Conservation (phyloP, 2,113 vertebrate genomes). For the Clarias gariepinus region DNA sequence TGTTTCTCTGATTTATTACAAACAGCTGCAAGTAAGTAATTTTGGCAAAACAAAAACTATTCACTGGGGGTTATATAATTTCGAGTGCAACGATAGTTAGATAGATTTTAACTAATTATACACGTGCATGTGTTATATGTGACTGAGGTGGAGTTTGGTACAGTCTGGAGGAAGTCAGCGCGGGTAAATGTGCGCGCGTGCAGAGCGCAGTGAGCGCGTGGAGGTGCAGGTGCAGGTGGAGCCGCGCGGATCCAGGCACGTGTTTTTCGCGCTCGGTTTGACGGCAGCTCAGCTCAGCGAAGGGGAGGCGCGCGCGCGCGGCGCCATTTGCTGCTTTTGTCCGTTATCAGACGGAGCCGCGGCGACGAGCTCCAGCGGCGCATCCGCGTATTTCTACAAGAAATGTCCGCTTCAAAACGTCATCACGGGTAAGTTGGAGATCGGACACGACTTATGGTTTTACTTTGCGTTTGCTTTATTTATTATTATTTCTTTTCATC, state of each 20-base stretch:
- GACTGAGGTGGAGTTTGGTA: neutral
- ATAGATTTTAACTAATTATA: neutral
- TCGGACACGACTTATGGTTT: neutral
- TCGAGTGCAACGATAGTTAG: neutral
- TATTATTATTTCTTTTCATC: neutral
- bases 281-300: slow-evolving; percentile 7
- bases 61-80: no score
- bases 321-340: slow-evolving; percentile 18
- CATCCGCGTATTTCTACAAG: neutral
- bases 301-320: slow-evolving; percentile 4
- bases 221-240: slow-evolving; percentile 1
- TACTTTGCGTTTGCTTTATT: neutral
- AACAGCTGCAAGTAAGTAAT: no score
- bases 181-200: neutral
- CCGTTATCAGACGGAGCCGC: neutral
- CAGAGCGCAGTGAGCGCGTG: slow-evolving; percentile 24
- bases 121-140: neutral
- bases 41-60: no score
- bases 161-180: neutral
- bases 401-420: slow-evolving; percentile 29
- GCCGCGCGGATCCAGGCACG: neutral
- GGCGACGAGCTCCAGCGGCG: neutral
- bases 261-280: neutral
- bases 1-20: no score
- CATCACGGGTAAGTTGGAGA: slow-evolving; percentile 41